Evolutionary conservation across 1,140 invertebrate genomes (phyloP).

Genomic region (Gerris buenoi): DNA sequence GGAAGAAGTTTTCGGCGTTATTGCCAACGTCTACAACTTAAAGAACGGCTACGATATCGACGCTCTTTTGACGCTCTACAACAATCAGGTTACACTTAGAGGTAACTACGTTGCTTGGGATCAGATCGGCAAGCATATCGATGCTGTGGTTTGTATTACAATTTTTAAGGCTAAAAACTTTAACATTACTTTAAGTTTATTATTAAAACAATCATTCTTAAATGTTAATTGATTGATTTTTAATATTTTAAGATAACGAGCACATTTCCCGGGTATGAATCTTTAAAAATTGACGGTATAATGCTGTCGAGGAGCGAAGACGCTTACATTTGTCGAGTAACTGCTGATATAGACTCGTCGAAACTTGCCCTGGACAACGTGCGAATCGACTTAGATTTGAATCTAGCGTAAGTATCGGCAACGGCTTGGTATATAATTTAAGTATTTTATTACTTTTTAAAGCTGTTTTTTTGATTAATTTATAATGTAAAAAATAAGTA

Average conservation of each 20-base stretch:
- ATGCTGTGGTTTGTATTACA: conserved; percentile 12
- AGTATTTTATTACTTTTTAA: too few species aligned
- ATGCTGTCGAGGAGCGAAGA: conserved; percentile 3
- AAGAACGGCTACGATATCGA: conserved; percentile 16
- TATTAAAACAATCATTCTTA: too few species aligned
- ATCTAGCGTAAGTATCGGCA: conserved; percentile 12
- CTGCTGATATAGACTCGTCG: not conserved
- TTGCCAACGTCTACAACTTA: conserved; percentile 12
- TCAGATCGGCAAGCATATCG: conserved; percentile 10
- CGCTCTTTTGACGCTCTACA: conserved; percentile 12
- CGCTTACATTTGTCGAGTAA: not conserved
- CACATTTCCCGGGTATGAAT: conserved; percentile 31
- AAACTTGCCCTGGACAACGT: not conserved
- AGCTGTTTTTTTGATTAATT: too few species aligned
- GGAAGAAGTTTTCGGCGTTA: conserved; percentile 12
- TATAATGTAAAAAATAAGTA: too few species aligned
- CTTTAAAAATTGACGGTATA: conserved; percentile 9
- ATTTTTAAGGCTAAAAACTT: too few species aligned
- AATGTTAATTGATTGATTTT: too few species aligned
- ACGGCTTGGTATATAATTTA: too few species aligned
- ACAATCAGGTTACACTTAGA: conserved; percentile 6
- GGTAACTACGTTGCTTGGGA: conserved; percentile 9
- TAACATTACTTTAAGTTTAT: too few species aligned
- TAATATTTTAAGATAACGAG: conserved; percentile 30
- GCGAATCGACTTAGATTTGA: not conserved